phyloP scores from a whole-genome alignment of 2,113 vertebrate genomes.

The Ciconia maguari region DNA sequence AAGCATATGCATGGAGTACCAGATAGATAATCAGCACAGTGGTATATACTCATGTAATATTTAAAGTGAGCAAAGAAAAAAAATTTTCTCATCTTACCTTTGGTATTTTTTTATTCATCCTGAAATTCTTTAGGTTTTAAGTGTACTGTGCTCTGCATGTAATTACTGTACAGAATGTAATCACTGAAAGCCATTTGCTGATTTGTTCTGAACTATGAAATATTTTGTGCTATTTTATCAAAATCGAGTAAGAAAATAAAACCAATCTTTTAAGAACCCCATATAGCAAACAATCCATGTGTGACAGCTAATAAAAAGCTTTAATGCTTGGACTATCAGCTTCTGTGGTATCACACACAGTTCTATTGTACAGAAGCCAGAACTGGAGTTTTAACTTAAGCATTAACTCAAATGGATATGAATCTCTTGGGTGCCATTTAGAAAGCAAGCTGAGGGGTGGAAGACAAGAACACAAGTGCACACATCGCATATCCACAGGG shows the following conservation, averaged over 20 bases:
- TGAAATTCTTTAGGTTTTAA: not conserved
- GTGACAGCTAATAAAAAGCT: conserved; percentile 13
- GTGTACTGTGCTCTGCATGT: not conserved
- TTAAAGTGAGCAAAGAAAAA: not conserved
- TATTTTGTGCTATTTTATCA: not conserved
- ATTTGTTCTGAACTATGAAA: not conserved
- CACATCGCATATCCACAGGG: not conserved
- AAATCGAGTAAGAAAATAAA: not conserved
- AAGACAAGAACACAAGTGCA: not conserved
- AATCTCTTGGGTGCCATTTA: conserved; percentile 15
- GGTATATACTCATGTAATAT: not conserved
- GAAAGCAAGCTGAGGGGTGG: not conserved
- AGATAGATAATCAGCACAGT: not conserved
- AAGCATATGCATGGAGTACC: not conserved
- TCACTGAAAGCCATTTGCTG: not conserved
- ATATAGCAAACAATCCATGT: not conserved
- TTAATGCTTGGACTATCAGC: not conserved
- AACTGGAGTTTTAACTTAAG: conserved; percentile 12
- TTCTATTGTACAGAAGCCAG: not conserved
- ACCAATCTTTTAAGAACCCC: not conserved
- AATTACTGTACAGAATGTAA: not conserved
- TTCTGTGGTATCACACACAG: not conserved
- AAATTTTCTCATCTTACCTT: not conserved
- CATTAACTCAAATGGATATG: conserved; percentile 34
- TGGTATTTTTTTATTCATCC: not conserved